These are phyloP conservation scores for Drosophila hydei DNA, from an alignment of 1,140 invertebrate species.

Conservation along the genomic window DNA sequence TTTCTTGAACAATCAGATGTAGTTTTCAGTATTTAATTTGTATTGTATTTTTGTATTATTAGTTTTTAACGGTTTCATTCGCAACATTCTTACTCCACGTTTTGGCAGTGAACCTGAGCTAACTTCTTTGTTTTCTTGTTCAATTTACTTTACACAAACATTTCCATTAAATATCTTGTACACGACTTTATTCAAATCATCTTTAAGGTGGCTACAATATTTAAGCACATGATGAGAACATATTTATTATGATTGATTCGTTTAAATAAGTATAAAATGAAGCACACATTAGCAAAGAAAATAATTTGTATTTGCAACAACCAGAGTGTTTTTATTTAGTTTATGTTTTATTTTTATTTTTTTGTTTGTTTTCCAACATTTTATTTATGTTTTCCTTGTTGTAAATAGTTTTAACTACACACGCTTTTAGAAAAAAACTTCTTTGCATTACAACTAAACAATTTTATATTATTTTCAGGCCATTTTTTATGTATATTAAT, in stretches of 20 bases:
- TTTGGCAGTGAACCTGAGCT: slow-evolving; percentile 84
- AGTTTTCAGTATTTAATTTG: slow-evolving; percentile 2
- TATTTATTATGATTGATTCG: slow-evolving; percentile 22
- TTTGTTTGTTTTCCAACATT: neutral
- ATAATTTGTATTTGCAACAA: slow-evolving; percentile 43
- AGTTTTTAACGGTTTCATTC: slow-evolving; percentile 36
- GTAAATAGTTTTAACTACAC: slow-evolving; percentile 57
- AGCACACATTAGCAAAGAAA: slow-evolving; percentile 50
- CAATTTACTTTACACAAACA: slow-evolving; percentile 65
- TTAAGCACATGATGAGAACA: slow-evolving; percentile 45
- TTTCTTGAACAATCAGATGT: slow-evolving; percentile 17
- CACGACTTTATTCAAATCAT: slow-evolving; percentile 48
- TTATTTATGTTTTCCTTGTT: slow-evolving; percentile 7
- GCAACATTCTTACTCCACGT: slow-evolving; percentile 71
- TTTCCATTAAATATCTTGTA: slow-evolving; percentile 31
- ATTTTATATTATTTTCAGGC: slow-evolving; percentile 41
- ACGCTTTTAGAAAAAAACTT: slow-evolving; percentile 19
- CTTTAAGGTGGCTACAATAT: slow-evolving; percentile 35
- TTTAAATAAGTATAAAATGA: slow-evolving; percentile 39
- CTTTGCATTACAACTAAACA: slow-evolving; percentile 40
- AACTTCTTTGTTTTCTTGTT: slow-evolving; percentile 73
- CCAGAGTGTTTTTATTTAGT: slow-evolving; percentile 52
- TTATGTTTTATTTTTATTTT: no score
- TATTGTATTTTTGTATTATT: slow-evolving; percentile 16
- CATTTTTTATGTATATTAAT: slow-evolving; percentile 53